Percentiles rank a stretch among this genome's conserved stretches.
These are phyloP conservation scores for Cossypha heuglini DNA, from an alignment of 2,797 vertebrate genomes.

Conservation along the genomic window DNA sequence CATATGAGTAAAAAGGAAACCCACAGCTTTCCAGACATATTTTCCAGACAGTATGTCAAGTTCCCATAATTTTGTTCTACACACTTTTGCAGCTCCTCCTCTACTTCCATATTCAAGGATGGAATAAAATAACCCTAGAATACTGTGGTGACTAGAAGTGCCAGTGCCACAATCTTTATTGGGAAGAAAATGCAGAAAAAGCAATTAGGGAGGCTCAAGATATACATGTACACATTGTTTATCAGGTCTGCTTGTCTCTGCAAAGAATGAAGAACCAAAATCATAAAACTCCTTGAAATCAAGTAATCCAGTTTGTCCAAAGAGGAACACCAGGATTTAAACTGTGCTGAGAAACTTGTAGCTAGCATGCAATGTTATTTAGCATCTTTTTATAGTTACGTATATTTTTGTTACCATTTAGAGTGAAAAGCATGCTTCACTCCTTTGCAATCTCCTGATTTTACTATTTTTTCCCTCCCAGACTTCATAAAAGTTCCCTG, in stretches of 20 bases:
- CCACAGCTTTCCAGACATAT: constrained; percentile 21
- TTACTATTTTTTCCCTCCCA: neutral
- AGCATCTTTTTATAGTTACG: neutral
- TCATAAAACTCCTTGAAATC: neutral
- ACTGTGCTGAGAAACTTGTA: neutral
- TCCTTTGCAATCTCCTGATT: neutral
- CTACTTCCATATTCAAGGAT: neutral
- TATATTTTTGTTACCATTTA: neutral
- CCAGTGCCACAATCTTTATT: neutral
- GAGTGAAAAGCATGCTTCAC: neutral
- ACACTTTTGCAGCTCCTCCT: neutral
- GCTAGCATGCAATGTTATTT: neutral
- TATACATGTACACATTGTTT: fast-evolving
- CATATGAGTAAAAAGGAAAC: constrained; percentile 28
- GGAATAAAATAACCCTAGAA: neutral
- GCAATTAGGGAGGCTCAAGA: neutral
- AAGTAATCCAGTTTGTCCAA: neutral
- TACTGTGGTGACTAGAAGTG: neutral
- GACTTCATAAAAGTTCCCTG: neutral
- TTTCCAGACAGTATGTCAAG: constrained; percentile 43
- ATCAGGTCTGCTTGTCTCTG: neutral
- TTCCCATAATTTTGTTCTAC: constrained; percentile 7
- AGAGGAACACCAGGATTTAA: neutral
- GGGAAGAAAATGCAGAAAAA: neutral
- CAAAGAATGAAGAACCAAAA: neutral